Evolutionary conservation across 2,797 vertebrate genomes (phyloP).

Genomic region (Ctenochaetus hawaiiensis): DNA sequence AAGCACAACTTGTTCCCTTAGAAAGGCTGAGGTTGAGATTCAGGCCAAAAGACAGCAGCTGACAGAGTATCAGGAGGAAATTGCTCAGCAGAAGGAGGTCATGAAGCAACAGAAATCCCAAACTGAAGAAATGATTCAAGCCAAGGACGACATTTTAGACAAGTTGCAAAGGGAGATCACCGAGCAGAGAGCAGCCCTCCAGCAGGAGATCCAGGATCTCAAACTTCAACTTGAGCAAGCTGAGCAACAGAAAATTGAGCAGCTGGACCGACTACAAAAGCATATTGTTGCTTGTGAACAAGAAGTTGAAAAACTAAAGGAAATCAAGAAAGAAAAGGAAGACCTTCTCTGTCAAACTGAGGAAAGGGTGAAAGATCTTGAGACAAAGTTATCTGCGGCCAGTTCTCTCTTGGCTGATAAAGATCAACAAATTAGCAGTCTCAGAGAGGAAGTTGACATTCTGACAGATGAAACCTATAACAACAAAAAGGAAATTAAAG

Average conservation of each 20-base stretch:
- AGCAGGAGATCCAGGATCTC: conserved; percentile 65
- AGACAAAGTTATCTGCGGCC: conserved; percentile 53
- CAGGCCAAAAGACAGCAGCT: conserved; percentile 73
- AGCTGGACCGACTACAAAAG: conserved; percentile 58
- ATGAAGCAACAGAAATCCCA: conserved; percentile 65
- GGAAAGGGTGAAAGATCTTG: conserved; percentile 75
- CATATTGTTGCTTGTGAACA: conserved; percentile 61
- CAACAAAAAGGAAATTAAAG: conserved; percentile 59
- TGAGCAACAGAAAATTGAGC: conserved; percentile 60
- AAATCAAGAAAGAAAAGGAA: conserved; percentile 61
- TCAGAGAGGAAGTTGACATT: conserved; percentile 51
- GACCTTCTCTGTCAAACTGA: conserved; percentile 48
- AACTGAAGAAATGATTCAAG: conserved; percentile 46
- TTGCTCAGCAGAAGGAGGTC: conserved; percentile 69
- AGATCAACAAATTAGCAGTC: conserved; percentile 79
- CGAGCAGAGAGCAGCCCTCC: conserved; percentile 56
- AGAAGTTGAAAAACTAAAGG: conserved; percentile 68
- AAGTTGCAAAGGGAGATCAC: conserved; percentile 55
- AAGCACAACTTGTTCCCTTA: conserved; percentile 73
- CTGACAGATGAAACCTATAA: conserved; percentile 53
- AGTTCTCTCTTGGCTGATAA: conserved; percentile 67
- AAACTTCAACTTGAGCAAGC: conserved; percentile 60
- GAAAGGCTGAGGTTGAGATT: conserved; percentile 81
- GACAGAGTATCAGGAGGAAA: conserved; percentile 67
- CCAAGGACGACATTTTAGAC: conserved; percentile 57